Base-by-base conservation (phyloP, 2,113 vertebrate genomes). In the Dasypus novemcinctus region DNA sequence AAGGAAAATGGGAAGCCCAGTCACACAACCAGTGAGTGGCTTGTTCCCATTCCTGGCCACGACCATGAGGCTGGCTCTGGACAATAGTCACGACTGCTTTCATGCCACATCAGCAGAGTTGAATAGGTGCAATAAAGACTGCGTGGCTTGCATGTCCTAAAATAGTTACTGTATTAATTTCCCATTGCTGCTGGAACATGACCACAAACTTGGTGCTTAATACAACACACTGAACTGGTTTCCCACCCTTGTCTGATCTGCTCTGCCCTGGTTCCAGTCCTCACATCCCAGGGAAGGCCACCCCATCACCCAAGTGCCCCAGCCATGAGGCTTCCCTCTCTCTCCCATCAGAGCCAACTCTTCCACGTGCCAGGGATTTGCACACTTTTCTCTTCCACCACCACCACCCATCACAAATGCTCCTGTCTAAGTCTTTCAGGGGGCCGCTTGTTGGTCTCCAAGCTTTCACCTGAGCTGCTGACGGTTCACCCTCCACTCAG, bases 361-460 rank as follows among this genome's bases (percentile, higher is more conserved):
- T 64, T 63, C 31, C 61, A 46, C 36, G 12, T 4, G n/a, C 25
- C 61, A 2, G 52, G 33, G 49, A 2, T 41, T 25, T 33, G 41
- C 23, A 49, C 8, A 9, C 57, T 63, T 85, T 63, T 80, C 27
- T 25, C 38, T 57, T 29, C n/a, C 2, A 9, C 20, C 25, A 15
- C 27, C 23, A 43, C 23, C 10, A 4, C 11, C 10, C 57, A 14
- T 17, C 25, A 33, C 52, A 57, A 18, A 64, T 23, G 11, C 18
- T 38, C 21, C 4, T 0, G 0, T 17, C n/a, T 1, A 10, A 14
- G 17, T 12, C 21, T n/a, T 12, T 36, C 71, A 14, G 38, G 68
- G 66, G 57, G 36, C 31, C 61, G 12, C 21, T 15, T n/a, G 11
- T 4, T 8, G 7, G 46, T 80, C 76, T n/a, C n/a, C 38, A 3